A percentile compares a stretch with the other conserved stretches of the same genome.
These are phyloP conservation scores for Tanypteryx hageni DNA, from an alignment of 2,888 invertebrate species.

Conservation along the genomic window DNA sequence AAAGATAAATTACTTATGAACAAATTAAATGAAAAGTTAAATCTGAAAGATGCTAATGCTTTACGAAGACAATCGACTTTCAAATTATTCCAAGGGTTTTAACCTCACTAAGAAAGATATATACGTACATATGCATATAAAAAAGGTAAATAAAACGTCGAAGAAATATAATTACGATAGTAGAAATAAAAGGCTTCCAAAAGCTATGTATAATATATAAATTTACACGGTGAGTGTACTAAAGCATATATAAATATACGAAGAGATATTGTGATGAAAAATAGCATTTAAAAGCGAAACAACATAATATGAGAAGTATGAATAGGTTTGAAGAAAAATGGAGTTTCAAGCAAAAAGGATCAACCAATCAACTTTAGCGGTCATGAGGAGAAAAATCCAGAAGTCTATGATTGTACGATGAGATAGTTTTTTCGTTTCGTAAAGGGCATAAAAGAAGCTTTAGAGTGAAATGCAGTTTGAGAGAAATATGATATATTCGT, in stretches of 20 bases:
- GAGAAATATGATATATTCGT: not conserved
- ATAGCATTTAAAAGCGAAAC: not conserved
- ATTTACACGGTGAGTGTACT: not conserved
- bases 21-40: not conserved
- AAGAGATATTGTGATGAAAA: not conserved
- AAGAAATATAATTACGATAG: not conserved
- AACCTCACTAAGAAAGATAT: not conserved
- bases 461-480: not conserved
- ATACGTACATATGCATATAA: not conserved
- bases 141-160: not conserved
- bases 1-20: not conserved
- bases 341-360: not conserved
- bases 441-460: not conserved
- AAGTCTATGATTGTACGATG: not conserved
- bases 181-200: not conserved
- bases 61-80: no score
- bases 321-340: not conserved
- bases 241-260: not conserved
- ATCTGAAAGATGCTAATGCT: not conserved
- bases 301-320: slow-evolving; percentile 3
- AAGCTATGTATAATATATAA: slow-evolving; percentile 14
- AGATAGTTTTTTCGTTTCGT: not conserved
- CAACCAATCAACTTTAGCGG: not conserved
- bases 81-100: no score
- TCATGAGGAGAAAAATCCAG: not conserved